phyloP scores from a whole-genome alignment of 2,113 vertebrate genomes.

The Chelonoidis abingdonii region DNA sequence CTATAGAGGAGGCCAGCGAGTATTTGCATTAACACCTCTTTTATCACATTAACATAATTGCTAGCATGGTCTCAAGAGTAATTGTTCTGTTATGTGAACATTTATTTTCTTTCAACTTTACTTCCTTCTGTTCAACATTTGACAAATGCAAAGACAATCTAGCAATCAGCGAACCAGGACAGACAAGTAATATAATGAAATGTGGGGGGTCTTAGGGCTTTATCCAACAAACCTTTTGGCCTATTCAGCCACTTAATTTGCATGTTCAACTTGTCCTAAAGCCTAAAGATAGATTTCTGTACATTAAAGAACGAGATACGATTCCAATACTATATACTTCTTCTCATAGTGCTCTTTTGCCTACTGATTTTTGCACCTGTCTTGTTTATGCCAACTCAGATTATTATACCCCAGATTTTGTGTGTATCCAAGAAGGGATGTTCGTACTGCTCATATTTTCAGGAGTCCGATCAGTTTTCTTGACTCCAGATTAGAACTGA shows the following conservation, averaged over 20 bases:
- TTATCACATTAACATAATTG: neutral
- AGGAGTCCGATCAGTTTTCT: conserved; percentile 56
- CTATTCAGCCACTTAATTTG: neutral
- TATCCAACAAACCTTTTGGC: neutral
- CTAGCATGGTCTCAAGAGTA: neutral
- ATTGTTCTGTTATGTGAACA: neutral
- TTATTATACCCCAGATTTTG: conserved; percentile 48
- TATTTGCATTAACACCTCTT: neutral
- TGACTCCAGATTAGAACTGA: conserved; percentile 26
- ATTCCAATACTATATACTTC: conserved; percentile 48
- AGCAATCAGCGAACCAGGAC: neutral
- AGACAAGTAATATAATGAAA: neutral
- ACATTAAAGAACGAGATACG: conserved; percentile 6
- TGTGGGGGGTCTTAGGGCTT: neutral
- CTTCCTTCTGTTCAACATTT: neutral
- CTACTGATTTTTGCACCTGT: conserved; percentile 30
- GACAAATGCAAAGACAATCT: neutral
- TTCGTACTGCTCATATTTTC: conserved; percentile 57
- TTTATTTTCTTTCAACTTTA: neutral
- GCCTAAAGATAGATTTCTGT: neutral
- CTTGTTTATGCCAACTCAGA: conserved; percentile 44
- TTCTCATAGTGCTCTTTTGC: conserved; percentile 38
- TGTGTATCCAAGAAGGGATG: conserved; percentile 38
- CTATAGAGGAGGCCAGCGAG: neutral
- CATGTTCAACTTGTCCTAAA: neutral